Conservation (phyloP, 2,888 invertebrate species). For the Drosophila differens region DNA sequence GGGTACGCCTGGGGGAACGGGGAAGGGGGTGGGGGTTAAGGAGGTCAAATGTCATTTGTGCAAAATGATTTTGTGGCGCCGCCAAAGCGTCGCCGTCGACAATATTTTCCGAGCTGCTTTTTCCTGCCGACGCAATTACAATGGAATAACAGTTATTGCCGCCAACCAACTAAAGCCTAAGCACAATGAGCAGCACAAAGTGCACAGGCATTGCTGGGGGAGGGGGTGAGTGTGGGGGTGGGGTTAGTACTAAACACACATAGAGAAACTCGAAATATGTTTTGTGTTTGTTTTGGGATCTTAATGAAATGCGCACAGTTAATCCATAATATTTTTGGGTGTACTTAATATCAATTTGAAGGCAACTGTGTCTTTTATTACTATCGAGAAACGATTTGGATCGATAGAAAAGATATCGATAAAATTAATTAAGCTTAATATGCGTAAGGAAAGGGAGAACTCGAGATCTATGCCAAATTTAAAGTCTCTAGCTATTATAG, state of each 20-base stretch:
- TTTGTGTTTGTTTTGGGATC: not conserved
- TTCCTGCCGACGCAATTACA: constrained; percentile 51
- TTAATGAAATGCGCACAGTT: not conserved
- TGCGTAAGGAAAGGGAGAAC: not conserved
- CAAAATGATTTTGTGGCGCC: constrained; percentile 62
- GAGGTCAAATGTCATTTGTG: constrained; percentile 60
- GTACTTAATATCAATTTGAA: not conserved
- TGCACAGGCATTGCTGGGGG: not conserved
- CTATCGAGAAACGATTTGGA: not conserved
- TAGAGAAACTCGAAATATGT: constrained; percentile 24
- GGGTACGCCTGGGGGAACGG: not conserved
- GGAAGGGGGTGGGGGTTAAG: not conserved
- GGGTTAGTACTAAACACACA: not conserved
- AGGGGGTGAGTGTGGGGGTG: not conserved
- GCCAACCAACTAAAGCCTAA: constrained; percentile 35
- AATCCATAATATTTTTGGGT: not conserved
- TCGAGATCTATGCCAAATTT: not conserved
- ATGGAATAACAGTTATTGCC: constrained; percentile 70
- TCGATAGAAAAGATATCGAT: not conserved
- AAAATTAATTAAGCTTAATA: not conserved
- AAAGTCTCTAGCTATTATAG: not conserved
- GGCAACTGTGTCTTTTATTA: not conserved
- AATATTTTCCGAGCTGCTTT: constrained; percentile 6
- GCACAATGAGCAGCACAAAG: constrained; percentile 56
- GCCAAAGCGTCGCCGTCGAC: constrained; percentile 51